Conservation (phyloP, 2,113 vertebrate species). For the Crotophaga sulcirostris region DNA sequence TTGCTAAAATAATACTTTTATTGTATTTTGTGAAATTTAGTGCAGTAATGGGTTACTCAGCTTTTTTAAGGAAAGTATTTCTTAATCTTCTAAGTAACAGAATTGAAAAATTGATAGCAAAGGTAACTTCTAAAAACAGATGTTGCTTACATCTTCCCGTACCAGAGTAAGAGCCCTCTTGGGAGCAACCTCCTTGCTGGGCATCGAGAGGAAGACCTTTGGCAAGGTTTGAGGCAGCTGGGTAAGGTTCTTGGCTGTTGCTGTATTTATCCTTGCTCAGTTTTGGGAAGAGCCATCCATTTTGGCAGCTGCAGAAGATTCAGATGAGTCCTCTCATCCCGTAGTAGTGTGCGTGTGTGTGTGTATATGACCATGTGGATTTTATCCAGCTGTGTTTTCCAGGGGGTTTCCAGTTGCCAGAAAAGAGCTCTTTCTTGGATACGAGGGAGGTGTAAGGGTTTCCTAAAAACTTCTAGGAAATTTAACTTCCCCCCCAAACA, state of each 20-base stretch:
- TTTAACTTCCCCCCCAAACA: neutral
- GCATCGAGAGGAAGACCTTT: neutral
- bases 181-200: neutral
- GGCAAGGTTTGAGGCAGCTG: neutral
- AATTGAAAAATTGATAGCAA: neutral
- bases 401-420: neutral
- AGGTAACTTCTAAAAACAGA: neutral
- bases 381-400: constrained; percentile 23
- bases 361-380: neutral
- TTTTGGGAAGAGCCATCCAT: neutral
- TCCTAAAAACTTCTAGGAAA: neutral
- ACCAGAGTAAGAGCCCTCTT: neutral
- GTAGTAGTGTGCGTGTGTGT: neutral
- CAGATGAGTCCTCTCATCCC: neutral
- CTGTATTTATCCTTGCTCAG: neutral
- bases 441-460: neutral
- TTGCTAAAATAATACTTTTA: neutral
- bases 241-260: neutral
- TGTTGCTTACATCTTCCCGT: neutral
- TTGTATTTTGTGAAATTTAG: neutral
- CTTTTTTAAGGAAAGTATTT: neutral
- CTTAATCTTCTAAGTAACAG: neutral
- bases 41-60: neutral
- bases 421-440: neutral
- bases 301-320: neutral